Evolutionary conservation across 2,888 invertebrate species (phyloP).

Genomic region (Eupithecia subfuscata): DNA sequence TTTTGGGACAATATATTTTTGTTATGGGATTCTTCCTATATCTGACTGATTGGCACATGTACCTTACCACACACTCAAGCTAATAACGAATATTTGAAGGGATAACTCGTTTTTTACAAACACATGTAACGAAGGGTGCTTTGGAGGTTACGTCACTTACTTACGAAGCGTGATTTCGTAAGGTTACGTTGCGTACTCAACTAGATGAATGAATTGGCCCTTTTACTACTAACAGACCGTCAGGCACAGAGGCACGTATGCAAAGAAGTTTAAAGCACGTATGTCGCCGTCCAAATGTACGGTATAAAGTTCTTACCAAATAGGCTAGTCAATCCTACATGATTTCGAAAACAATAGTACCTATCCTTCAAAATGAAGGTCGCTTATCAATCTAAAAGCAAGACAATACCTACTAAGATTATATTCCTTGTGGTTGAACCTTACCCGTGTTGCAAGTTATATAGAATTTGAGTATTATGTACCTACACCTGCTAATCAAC

Average conservation of each 20-base stretch:
- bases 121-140: slow-evolving; percentile 26
- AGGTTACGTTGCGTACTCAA: slow-evolving; percentile 28
- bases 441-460: not conserved
- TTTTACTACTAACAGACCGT: not conserved
- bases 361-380: not conserved
- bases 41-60: not conserved
- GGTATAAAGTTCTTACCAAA: slow-evolving; percentile 3
- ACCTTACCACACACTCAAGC: not conserved
- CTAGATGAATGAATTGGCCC: slow-evolving; percentile 23
- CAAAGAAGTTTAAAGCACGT: no score
- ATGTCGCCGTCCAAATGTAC: not conserved
- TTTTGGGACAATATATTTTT: not conserved
- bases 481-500: not conserved
- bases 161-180: slow-evolving; percentile 26
- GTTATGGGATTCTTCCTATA: not conserved
- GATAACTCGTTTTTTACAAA: not conserved
- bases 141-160: slow-evolving; percentile 19
- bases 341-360: not conserved
- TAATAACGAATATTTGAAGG: not conserved
- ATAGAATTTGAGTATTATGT: not conserved
- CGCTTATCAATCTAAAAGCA: not conserved
- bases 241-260: not conserved
- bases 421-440: not conserved
- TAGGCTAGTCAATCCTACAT: not conserved
- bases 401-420: not conserved